A percentile compares a stretch with the other conserved stretches of the same genome.
Evolutionary conservation across 1,140 invertebrate genomes (phyloP).

Genomic region (Zaprionus gabonicus): DNA sequence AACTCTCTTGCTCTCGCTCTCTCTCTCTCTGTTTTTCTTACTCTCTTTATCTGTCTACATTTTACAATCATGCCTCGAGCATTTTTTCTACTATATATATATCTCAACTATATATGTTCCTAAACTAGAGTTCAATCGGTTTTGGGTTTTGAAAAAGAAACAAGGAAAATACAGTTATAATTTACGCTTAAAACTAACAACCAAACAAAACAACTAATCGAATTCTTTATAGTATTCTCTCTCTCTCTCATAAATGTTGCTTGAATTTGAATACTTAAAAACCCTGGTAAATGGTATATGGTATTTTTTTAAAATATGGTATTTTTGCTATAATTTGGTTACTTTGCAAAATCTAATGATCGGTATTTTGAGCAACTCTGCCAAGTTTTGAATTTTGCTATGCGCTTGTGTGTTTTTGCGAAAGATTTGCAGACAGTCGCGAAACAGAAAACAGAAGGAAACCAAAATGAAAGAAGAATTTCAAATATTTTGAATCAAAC

Average conservation of each 20-base stretch:
- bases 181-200: conserved; percentile 62
- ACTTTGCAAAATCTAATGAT: conserved; percentile 70
- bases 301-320: conserved; percentile 41
- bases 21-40: conserved; percentile 34
- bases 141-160: conserved; percentile 56
- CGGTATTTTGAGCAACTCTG: conserved; percentile 37
- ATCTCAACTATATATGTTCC: conserved; percentile 37
- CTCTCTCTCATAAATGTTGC: conserved; percentile 39
- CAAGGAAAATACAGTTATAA: conserved; percentile 29
- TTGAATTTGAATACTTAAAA: conserved; percentile 40
- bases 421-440: conserved; percentile 63
- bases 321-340: conserved; percentile 67
- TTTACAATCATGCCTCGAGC: conserved; percentile 52
- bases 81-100: conserved; percentile 36
- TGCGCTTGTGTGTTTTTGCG: conserved; percentile 76
- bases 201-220: conserved; percentile 51
- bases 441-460: background rate
- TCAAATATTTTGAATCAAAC: background rate
- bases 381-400: conserved; percentile 36
- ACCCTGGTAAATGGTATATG: conserved; percentile 66
- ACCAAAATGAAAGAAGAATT: background rate
- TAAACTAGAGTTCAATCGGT: conserved; percentile 56
- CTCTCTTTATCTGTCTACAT: conserved; percentile 37
- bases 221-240: conserved; percentile 28
- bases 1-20: background rate